Percentiles rank a stretch among this genome's conserved stretches.
phyloP scores from a whole-genome alignment of 2,888 invertebrate species.

The Hemithea aestivaria region DNA sequence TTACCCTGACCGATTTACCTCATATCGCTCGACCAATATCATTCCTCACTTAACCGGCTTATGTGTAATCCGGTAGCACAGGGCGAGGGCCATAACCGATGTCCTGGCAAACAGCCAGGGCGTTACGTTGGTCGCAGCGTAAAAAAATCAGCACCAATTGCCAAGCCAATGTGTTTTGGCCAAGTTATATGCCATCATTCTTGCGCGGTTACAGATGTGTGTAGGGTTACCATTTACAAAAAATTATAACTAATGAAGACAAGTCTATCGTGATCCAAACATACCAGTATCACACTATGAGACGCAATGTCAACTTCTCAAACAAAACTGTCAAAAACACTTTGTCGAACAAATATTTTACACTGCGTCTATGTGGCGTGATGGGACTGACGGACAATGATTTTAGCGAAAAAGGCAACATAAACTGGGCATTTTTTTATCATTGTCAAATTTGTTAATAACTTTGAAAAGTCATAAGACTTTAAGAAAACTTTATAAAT shows the following conservation, averaged over 20 bases:
- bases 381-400: too few relatives aligned
- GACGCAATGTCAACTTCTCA: too few relatives aligned
- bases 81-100: constrained; percentile 16
- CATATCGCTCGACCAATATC: constrained; percentile 23
- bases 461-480: too few relatives aligned
- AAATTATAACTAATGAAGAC: background rate
- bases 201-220: constrained; percentile 20
- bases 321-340: too few relatives aligned
- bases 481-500: too few relatives aligned
- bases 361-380: too few relatives aligned
- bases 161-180: constrained; percentile 43
- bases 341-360: too few relatives aligned
- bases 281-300: too few relatives aligned
- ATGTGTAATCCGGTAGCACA: constrained; percentile 22
- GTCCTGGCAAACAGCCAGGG: constrained; percentile 23
- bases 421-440: too few relatives aligned
- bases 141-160: constrained; percentile 31
- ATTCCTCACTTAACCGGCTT: constrained; percentile 27
- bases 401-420: too few relatives aligned
- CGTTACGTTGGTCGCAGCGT: constrained; percentile 13
- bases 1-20: constrained; percentile 10
- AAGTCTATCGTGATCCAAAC: too few relatives aligned
- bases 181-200: constrained; percentile 33
- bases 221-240: background rate
- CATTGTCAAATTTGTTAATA: too few relatives aligned